phyloP scores from a whole-genome alignment of 2,113 vertebrate genomes.

The Australoheros scitulus region DNA sequence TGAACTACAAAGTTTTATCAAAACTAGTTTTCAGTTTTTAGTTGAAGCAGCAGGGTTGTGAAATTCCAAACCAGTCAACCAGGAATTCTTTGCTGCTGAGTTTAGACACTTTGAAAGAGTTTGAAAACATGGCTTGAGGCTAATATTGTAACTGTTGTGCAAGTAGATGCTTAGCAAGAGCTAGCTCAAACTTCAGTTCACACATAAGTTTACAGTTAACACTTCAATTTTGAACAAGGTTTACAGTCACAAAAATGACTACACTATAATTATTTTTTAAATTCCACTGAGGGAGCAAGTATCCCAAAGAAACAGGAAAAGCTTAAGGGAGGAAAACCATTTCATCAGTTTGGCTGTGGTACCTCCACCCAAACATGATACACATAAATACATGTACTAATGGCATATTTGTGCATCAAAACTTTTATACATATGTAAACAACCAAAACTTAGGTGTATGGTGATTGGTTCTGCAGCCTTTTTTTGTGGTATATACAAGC shows the following conservation, averaged over 20 bases:
- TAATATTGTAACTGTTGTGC: constrained; percentile 3
- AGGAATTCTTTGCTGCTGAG: constrained; percentile 6
- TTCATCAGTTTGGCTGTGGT: no score
- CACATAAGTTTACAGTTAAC: neutral
- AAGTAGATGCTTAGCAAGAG: neutral
- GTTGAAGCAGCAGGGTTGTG: neutral
- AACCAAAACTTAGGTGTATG: no score
- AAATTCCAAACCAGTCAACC: constrained; percentile 9
- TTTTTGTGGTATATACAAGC: no score
- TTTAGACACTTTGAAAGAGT: neutral
- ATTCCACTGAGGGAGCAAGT: no score
- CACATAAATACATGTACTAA: no score
- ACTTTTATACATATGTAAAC: no score
- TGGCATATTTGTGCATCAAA: no score
- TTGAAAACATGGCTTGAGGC: neutral
- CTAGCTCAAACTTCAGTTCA: neutral
- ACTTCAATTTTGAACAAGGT: neutral
- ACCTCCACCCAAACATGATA: no score
- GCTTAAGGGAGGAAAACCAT: no score
- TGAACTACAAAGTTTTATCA: neutral
- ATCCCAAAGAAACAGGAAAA: no score
- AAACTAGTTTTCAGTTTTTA: neutral
- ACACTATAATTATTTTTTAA: neutral
- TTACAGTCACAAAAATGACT: neutral
- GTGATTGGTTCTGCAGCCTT: no score